Evolutionary conservation across 2,888 invertebrate species (phyloP), one percentile per base, ranked within the genome.

Genomic region (Carterocephalus palaemon): DNA sequence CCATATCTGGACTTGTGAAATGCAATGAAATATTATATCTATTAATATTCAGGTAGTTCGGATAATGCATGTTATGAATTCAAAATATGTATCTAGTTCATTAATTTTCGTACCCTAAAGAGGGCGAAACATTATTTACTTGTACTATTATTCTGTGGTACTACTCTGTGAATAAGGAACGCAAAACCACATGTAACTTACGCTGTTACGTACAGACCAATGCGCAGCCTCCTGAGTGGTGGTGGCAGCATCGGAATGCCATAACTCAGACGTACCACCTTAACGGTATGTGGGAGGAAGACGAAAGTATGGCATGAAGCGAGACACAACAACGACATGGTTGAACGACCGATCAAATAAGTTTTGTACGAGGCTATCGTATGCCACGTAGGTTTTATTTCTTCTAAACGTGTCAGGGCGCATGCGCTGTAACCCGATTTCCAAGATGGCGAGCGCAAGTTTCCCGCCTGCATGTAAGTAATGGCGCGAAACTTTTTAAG

Each of bases 321-420:
- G 68, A 59, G 70, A 74, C 49, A 58, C 56, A 58, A 54, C 55
- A 62, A 58, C 74, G 79, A 75, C 77, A 78, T 79, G 84, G 85
- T 85, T 85, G 84, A 85, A 85, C 83, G 85, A 84, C 85, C 85
- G 83, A 83, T 85, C 85, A 85, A 84, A 85, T 84, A 83, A 84
- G 84, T 83, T 77, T 82, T 77, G 81, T 82, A 75, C 78, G 71
- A 70, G 62, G 72, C 75, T 76, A 75, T 76, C 82, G 77, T 75
- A 75, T 77, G 71, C 76, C 74, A 79, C 77, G 57, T 60, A 59
- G 76, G 77, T 77, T 78, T 82, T 75, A 76, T 78, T 78, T 79
- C 80, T 77, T 75, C 77, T 77, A 78, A 75, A 71, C 75, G 74
- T 75, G 74, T 71, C 70, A 70, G 67, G 70, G 70, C 74, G 69